A percentile compares a stretch with the other conserved stretches of the same genome.
Evolutionary conservation across 1,140 invertebrate genomes (phyloP).

Genomic region (Brachionus rotundiformis): DNA sequence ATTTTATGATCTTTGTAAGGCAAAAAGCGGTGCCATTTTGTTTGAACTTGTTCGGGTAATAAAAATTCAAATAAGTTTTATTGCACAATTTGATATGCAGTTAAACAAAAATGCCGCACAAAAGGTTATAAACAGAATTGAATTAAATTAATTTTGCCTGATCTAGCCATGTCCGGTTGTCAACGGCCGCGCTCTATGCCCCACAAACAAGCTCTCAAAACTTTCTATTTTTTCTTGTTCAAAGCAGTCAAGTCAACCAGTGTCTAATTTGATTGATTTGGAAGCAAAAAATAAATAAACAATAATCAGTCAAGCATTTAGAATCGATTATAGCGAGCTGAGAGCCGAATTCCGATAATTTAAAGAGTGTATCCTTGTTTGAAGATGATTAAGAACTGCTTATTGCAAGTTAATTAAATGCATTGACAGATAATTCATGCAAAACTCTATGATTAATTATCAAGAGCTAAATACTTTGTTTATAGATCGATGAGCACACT

Average conservation of each 20-base stretch:
- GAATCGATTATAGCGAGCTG: slow-evolving; percentile 19
- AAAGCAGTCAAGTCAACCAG: slow-evolving; percentile 25
- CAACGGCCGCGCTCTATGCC: not conserved
- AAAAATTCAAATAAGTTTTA: slow-evolving; percentile 1
- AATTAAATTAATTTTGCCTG: slow-evolving; percentile 40
- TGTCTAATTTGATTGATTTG: slow-evolving; percentile 39
- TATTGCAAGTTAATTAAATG: slow-evolving; percentile 45
- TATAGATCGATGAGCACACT: slow-evolving; percentile 23
- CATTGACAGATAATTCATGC: slow-evolving; percentile 50
- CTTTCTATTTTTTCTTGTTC: slow-evolving; percentile 17
- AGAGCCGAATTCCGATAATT: slow-evolving; percentile 34
- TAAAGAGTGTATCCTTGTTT: slow-evolving; percentile 25
- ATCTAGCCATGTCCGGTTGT: not conserved
- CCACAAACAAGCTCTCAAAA: not conserved
- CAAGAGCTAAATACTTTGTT: not conserved
- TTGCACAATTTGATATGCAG: slow-evolving; percentile 43
- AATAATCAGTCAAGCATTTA: slow-evolving; percentile 22
- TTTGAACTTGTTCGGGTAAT: not conserved
- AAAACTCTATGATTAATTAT: slow-evolving; percentile 42
- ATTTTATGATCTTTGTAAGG: slow-evolving; percentile 12
- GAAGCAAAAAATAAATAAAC: slow-evolving; percentile 5
- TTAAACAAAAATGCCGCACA: not conserved
- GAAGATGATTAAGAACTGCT: not conserved
- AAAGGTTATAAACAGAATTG: not conserved
- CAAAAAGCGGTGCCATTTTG: not conserved